Conservation (phyloP, 2,113 vertebrate species). For the Talpa occidentalis region DNA sequence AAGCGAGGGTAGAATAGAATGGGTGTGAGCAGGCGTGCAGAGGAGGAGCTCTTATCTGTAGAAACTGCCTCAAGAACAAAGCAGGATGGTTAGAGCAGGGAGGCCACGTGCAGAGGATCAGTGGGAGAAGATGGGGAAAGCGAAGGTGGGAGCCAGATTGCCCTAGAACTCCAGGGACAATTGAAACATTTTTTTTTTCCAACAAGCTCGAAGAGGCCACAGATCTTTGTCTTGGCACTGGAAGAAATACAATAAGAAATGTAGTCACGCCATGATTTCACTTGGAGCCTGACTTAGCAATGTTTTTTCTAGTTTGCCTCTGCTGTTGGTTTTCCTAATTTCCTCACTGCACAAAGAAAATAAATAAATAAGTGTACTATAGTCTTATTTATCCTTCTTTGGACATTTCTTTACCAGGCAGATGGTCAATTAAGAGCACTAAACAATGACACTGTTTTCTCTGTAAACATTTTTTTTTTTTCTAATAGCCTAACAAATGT, state of each 20-base stretch:
- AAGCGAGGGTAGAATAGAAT: background rate
- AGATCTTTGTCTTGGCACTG: constrained; percentile 79
- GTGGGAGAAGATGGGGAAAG: background rate
- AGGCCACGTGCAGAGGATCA: fast-evolving
- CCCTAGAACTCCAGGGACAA: background rate
- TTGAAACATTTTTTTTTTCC: background rate
- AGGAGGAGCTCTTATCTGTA: background rate
- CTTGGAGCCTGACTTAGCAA: constrained; percentile 86
- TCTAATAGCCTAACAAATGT: constrained; percentile 93
- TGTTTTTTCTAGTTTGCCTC: constrained; percentile 85
- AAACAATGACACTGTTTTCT: constrained; percentile 93
- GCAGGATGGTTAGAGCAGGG: background rate
- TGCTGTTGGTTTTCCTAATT: constrained; percentile 85
- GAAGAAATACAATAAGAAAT: constrained; percentile 83
- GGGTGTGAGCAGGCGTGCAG: background rate
- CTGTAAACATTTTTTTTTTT: constrained; percentile 93
- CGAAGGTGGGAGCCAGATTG: background rate
- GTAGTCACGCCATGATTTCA: constrained; percentile 82
- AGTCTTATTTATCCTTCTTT: constrained; percentile 91
- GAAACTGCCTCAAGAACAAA: background rate
- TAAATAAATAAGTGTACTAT: constrained; percentile 88
- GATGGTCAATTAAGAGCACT: constrained; percentile 93
- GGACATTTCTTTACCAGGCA: constrained; percentile 91
- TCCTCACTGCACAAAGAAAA: constrained; percentile 87
- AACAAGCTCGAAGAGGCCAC: constrained; percentile 79